These are phyloP conservation scores for Sphaerophoria taeniata DNA, from an alignment of 2,888 invertebrate genomes.

Conservation along the genomic window DNA sequence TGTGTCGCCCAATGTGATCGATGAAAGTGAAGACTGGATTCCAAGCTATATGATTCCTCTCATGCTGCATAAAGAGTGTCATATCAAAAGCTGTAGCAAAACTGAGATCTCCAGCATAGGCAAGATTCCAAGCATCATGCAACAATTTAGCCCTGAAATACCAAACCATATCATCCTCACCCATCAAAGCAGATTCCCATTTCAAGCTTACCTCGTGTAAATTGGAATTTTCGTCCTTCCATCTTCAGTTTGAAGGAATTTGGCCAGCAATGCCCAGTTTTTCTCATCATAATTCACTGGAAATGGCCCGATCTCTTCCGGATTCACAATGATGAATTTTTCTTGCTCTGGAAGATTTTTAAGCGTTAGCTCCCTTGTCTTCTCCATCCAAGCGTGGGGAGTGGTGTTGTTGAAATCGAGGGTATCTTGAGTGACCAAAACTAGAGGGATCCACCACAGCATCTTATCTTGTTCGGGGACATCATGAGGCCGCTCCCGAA, in stretches of 20 bases:
- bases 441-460: conserved; percentile 90
- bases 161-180: conserved; percentile 23
- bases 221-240: conserved; percentile 86
- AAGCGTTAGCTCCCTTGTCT: conserved; percentile 84
- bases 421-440: conserved; percentile 85
- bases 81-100: conserved; percentile 91
- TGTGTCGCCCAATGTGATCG: conserved; percentile 90
- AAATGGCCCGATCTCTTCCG: conserved; percentile 93
- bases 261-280: conserved; percentile 90
- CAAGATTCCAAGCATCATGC: conserved; percentile 91
- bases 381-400: conserved; percentile 87
- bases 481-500: conserved; percentile 89
- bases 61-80: conserved; percentile 89
- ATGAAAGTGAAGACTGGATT: conserved; percentile 92
- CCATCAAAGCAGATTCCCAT: background rate
- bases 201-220: conserved; percentile 83
- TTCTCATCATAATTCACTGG: conserved; percentile 91
- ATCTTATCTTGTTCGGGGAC: conserved; percentile 88
- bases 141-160: conserved; percentile 86
- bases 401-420: conserved; percentile 85
- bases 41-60: conserved; percentile 91
- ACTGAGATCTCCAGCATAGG: conserved; percentile 90
- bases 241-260: conserved; percentile 85
- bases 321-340: conserved; percentile 90
- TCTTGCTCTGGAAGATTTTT: conserved; percentile 84